Conservation (phyloP, 2,113 vertebrate genomes). For the Vireo altiloquus region DNA sequence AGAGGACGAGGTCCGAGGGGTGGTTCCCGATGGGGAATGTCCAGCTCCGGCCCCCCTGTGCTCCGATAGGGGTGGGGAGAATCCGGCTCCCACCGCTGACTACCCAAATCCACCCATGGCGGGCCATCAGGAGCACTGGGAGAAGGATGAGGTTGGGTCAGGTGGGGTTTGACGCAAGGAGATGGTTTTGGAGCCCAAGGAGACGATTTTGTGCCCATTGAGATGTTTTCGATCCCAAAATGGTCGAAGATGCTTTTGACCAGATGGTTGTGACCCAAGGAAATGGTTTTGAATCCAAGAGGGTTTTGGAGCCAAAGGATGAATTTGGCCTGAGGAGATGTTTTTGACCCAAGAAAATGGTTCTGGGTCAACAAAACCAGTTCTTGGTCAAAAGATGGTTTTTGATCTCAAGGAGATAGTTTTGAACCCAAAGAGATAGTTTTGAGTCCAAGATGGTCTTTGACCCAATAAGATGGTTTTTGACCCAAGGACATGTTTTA, state of each 20-base stretch:
- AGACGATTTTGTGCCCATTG: background rate
- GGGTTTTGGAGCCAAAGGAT: too few species aligned
- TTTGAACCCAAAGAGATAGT: background rate
- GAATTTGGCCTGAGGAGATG: too few species aligned
- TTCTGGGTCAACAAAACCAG: too few species aligned
- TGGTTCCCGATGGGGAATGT: too few species aligned
- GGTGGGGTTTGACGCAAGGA: too few species aligned
- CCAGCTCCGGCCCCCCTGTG: accelerated
- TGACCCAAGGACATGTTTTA: background rate
- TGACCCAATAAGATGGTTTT: background rate
- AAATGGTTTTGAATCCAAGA: background rate
- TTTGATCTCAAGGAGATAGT: background rate
- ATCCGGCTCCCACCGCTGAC: accelerated
- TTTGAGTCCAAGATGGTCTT: too few species aligned
- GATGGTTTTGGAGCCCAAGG: background rate
- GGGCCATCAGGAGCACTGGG: accelerated
- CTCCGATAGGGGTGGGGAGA: accelerated
- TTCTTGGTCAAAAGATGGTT: background rate
- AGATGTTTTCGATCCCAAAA: background rate
- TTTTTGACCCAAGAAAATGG: background rate
- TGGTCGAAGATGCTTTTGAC: too few species aligned
- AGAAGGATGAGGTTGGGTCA: background rate
- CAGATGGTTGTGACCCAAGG: background rate
- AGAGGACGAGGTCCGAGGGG: accelerated
- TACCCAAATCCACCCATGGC: background rate